Percentiles rank a stretch among this genome's conserved stretches.
phyloP scores from a whole-genome alignment of 2,888 invertebrate genomes.

The Diaphora mendica region DNA sequence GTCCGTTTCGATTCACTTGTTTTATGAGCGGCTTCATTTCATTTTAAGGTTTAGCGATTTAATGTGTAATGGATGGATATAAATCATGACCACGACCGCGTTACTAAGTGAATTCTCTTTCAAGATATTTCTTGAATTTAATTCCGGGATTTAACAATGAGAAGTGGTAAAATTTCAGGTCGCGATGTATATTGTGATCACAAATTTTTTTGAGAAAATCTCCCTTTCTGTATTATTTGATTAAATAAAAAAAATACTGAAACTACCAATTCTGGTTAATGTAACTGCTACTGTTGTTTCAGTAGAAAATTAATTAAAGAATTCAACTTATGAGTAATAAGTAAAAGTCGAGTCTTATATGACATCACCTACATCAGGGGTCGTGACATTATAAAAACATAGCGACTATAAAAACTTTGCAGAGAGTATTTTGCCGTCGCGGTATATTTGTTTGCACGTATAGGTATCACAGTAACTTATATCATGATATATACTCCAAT shows the following conservation, averaged over 20 bases:
- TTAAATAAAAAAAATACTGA: neutral
- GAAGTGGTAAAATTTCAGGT: neutral
- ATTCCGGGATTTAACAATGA: neutral
- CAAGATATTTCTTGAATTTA: slow-evolving; percentile 16
- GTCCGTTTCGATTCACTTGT: slow-evolving; percentile 45
- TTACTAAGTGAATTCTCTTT: slow-evolving; percentile 27
- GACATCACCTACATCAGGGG: too few relatives aligned
- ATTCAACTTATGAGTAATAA: too few relatives aligned
- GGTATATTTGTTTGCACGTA: neutral
- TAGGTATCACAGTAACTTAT: neutral
- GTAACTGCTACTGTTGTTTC: neutral
- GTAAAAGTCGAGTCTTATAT: too few relatives aligned
- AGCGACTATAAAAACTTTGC: neutral
- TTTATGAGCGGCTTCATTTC: slow-evolving; percentile 60
- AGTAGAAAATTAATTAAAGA: too few relatives aligned
- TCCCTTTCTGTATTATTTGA: neutral
- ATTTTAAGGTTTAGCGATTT: slow-evolving; percentile 56
- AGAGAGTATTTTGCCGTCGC: neutral
- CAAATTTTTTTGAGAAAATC: neutral
- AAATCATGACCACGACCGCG: slow-evolving; percentile 44
- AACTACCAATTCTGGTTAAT: neutral
- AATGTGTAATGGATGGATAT: slow-evolving; percentile 53
- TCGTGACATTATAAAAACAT: neutral
- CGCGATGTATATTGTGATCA: neutral
- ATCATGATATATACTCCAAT: neutral